Base-by-base conservation (phyloP, 2,888 invertebrate species). In the Nomada goodeniana region DNA sequence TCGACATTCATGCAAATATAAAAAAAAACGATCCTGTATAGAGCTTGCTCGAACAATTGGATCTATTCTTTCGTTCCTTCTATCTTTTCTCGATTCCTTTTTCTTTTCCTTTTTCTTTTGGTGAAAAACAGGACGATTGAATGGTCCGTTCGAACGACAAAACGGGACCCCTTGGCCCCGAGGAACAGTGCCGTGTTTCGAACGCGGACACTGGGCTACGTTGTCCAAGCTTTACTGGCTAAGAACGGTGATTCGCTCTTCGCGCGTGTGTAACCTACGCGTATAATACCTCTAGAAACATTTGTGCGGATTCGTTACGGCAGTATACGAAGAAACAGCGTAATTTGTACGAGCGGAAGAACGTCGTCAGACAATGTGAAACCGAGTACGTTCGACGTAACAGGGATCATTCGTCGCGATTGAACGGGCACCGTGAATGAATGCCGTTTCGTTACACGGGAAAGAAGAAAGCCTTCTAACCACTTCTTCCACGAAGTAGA, bases 231-330 rank as follows among this genome's bases (percentile, higher is more conserved):
- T 52, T 76, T 76, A 63, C n/a, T 55, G 23, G 65, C 52, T 55
- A 20, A 80, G 53, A 57, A 50, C 36, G 55, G 13, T 42, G 26
- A 26, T 44, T 50, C 42, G 57, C 29, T 61, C 23, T 70, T 44
- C 59, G 15, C 36, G 36, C 50, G 70, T 52, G 23, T 26, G 5
- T 36, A 64, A 13, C 11, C 63, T 1, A 55, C 44, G 50, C 42
- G 10, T 36, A 20, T 60, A 52, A 63, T 23, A 67, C 36, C 50
- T 59, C 73, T 78, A 67, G 75, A 86, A 85, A 75, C 76, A 26
- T 82, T 86, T 84, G 80, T 80, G 80, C 80, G 82, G 72, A 80
- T 78, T 78, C 63, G 76, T 72, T 78, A 61, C 84, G 86, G 86
- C 86, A 86, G 86, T 85, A 80, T 86, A 72, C 69, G 67, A 70